phyloP scores from a whole-genome alignment of 1,140 invertebrate species.

The Cardiocondyla obscurior region DNA sequence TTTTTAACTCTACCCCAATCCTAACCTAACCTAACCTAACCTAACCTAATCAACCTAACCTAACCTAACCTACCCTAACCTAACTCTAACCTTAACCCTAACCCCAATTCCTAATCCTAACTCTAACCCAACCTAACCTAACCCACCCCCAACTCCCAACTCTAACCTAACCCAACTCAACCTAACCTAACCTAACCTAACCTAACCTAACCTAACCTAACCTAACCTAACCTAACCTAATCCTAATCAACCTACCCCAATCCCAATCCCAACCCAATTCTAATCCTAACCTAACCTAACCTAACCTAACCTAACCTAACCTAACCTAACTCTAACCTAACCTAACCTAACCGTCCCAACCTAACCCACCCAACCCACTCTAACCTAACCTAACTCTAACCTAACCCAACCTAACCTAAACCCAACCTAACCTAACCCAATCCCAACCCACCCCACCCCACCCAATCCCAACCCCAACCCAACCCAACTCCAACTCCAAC shows the following conservation, averaged over 20 bases:
- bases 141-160: too few relatives aligned
- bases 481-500: slow-evolving; percentile 62
- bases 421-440: slow-evolving; percentile 60
- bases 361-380: slow-evolving; percentile 8
- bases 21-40: too few relatives aligned
- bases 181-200: slow-evolving; percentile 62
- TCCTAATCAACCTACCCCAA: slow-evolving; percentile 4
- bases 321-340: slow-evolving; percentile 14
- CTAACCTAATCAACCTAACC: background rate
- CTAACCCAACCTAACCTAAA: slow-evolving; percentile 61
- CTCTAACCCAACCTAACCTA: too few relatives aligned
- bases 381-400: slow-evolving; percentile 46
- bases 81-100: too few relatives aligned
- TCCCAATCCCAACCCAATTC: slow-evolving; percentile 1
- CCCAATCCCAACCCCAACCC: slow-evolving; percentile 42
- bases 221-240: slow-evolving; percentile 19
- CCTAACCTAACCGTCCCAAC: slow-evolving; percentile 13
- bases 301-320: slow-evolving; percentile 15
- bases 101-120: slow-evolving; percentile 6
- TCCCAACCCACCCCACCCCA: slow-evolving; percentile 54
- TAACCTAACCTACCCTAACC: too few relatives aligned
- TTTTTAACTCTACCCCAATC: too few relatives aligned
- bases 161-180: too few relatives aligned
- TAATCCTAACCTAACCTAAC: slow-evolving; percentile 12
- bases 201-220: slow-evolving; percentile 65